A percentile compares a stretch with the other conserved stretches of the same genome.
phyloP scores from a whole-genome alignment of 1,140 invertebrate genomes.

The Drosophila oshimai region DNA sequence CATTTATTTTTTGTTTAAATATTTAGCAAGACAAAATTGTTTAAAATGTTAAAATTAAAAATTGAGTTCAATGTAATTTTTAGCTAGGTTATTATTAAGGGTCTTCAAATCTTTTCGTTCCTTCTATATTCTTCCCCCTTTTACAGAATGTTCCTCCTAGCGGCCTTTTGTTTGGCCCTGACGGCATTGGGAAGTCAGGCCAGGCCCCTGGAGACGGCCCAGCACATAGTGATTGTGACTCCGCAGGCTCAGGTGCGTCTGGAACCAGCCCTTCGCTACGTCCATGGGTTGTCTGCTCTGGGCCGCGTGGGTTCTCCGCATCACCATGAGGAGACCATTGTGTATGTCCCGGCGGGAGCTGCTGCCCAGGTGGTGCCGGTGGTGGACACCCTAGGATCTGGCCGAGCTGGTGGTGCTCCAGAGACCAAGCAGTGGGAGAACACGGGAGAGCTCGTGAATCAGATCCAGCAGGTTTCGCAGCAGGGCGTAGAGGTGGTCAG shows the following conservation, averaged over 20 bases:
- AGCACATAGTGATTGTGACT: slow-evolving; percentile 78
- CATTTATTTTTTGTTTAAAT: too few relatives aligned
- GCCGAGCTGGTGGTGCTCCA: slow-evolving; percentile 36
- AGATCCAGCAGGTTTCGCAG: slow-evolving; percentile 62
- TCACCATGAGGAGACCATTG: slow-evolving; percentile 74
- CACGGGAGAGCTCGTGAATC: slow-evolving; percentile 36
- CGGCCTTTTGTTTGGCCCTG: slow-evolving; percentile 61
- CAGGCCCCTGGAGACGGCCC: slow-evolving; percentile 56
- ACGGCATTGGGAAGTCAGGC: slow-evolving; percentile 49
- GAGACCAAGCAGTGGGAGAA: slow-evolving; percentile 55
- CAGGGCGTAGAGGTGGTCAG: slow-evolving; percentile 44
- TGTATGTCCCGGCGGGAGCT: slow-evolving; percentile 70
- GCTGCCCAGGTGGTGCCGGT: slow-evolving; percentile 63
- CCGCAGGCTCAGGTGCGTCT: slow-evolving; percentile 78
- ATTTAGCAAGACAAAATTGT: too few relatives aligned
- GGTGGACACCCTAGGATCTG: slow-evolving; percentile 43
- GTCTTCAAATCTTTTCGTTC: too few relatives aligned
- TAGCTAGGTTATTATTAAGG: too few relatives aligned
- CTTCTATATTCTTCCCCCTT: background rate
- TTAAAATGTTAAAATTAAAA: too few relatives aligned
- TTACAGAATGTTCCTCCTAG: slow-evolving; percentile 62
- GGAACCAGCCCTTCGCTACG: slow-evolving; percentile 68
- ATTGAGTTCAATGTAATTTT: too few relatives aligned
- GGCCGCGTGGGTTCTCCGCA: slow-evolving; percentile 67
- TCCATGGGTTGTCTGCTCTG: slow-evolving; percentile 74